Evolutionary conservation across 2,797 vertebrate genomes (phyloP), one percentile per base, ranked within the genome.

Genomic region (Anableps anableps): DNA sequence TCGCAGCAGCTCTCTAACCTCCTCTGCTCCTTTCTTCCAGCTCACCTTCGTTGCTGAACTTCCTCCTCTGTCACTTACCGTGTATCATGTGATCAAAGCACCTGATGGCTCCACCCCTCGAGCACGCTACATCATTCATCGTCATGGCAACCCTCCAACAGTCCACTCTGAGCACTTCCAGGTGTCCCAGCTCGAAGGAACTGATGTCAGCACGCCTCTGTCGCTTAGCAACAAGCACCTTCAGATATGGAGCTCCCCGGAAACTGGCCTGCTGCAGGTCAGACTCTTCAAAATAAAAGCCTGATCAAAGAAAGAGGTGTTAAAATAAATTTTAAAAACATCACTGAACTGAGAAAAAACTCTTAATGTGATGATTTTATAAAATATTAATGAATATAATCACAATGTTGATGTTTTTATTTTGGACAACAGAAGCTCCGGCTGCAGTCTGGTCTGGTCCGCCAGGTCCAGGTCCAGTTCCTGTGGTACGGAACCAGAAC

Each of bases 401-500:
- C 11, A 16, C 11, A 31, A 60, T 50, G 19, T 50, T 53, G 38
- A 26, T 6, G 17, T 13, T 29, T 80, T 72, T 58, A 19, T 78
- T 87, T 53, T 64, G 41, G 80, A 51, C 60, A 81, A 14, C 41
- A 94, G 92, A 92, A 87, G 80, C 76, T 93, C 13, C 88, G 77
- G 16, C 89, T 93, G 13, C 78, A 29, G 93, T 96, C 79, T 76
- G 95, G 76, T 93, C 91, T 77, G 78, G 94, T 89, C 48, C 95
- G 93, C 58, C 91, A 94, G 70, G 76, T 97, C 51, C 96, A 95
- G 77, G 89, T 98, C 60, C 96, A 96, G 2, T 98, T 99, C 86
- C 88, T 94, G 38, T 98, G 97, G 97, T 99, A 99, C 23, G 97
- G 97, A 80, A 99, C 98, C 41, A 97, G 96, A 81, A 97, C 95